A percentile compares a stretch with the other conserved stretches of the same genome.
phyloP scores from a whole-genome alignment of 2,113 vertebrate species.

The Nymphicus hollandicus region DNA sequence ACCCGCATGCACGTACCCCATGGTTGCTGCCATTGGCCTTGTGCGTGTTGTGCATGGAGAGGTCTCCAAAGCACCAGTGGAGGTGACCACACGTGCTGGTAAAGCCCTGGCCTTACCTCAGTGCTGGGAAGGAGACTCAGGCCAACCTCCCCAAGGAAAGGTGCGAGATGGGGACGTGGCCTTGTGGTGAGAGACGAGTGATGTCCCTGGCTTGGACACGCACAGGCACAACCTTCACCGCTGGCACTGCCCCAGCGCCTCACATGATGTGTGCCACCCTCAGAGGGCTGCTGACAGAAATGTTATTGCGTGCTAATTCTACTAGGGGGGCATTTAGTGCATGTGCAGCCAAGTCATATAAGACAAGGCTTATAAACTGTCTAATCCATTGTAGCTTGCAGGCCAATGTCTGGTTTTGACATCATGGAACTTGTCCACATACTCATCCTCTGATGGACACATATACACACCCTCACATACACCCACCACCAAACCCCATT shows the following conservation, averaged over 20 bases:
- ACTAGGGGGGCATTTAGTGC: not conserved
- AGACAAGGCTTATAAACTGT: not conserved
- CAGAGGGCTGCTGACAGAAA: no score
- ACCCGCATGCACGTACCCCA: accelerated
- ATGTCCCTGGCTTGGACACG: not conserved
- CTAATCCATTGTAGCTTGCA: not conserved
- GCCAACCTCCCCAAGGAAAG: not conserved
- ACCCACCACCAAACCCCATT: not conserved
- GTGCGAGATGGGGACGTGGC: not conserved
- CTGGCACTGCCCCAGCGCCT: not conserved
- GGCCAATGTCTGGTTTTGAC: no score
- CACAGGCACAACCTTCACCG: no score
- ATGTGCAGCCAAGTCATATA: not conserved
- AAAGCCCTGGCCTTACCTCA: not conserved
- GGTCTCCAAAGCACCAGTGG: not conserved
- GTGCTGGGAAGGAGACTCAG: not conserved
- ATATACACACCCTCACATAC: not conserved
- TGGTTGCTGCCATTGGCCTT: accelerated
- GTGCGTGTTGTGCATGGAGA: not conserved
- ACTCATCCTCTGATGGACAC: not conserved
- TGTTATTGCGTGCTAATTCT: not conserved
- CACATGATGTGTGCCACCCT: not conserved
- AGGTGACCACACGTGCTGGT: not conserved
- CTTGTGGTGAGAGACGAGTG: not conserved
- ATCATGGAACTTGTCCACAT: accelerated